Evolutionary conservation across 2,888 invertebrate species (phyloP).

Genomic region (Leptinotarsa haldemani): DNA sequence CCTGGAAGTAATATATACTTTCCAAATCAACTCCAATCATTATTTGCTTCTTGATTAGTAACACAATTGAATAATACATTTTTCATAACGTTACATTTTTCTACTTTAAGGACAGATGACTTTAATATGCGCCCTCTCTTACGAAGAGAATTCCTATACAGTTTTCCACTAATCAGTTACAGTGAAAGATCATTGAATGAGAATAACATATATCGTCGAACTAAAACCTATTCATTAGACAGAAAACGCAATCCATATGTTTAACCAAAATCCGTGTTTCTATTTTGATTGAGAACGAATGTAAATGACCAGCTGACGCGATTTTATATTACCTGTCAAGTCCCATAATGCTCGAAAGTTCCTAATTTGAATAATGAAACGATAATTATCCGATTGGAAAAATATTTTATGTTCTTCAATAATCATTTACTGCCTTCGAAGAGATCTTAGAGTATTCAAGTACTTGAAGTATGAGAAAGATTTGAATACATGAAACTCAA

Average conservation of each 20-base stretch:
- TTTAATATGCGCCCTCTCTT: not conserved
- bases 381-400: not conserved
- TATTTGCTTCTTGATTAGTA: no score
- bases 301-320: not conserved
- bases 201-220: not conserved
- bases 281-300: not conserved
- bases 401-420: not conserved
- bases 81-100: no score
- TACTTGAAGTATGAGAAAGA: no score
- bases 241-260: not conserved
- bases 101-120: no score
- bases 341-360: not conserved
- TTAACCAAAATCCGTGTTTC: not conserved
- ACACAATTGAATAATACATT: no score
- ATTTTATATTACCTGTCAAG: not conserved
- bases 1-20: no score
- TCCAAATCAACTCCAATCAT: no score
- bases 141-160: not conserved
- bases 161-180: not conserved
- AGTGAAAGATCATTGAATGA: not conserved
- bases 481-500: no score
- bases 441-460: no score
- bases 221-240: not conserved
- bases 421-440: no score
- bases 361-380: not conserved